These are phyloP conservation scores for Itoplectis maculator DNA, from an alignment of 2,888 invertebrate genomes.

Conservation along the genomic window DNA sequence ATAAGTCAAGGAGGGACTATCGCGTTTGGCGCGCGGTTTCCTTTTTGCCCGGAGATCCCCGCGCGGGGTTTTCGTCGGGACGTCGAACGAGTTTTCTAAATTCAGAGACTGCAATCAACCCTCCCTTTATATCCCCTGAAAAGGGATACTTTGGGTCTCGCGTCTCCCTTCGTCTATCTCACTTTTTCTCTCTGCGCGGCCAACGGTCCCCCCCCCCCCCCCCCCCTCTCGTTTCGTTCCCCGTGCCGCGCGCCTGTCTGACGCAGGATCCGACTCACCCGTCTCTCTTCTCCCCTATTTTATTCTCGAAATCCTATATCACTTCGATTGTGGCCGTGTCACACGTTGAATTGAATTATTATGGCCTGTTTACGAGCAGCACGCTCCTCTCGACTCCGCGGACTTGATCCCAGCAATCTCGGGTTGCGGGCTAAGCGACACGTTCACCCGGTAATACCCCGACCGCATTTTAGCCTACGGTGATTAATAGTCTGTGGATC, in stretches of 20 bases:
- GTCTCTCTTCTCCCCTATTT: constrained; percentile 43
- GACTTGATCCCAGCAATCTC: constrained; percentile 34
- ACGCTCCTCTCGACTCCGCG: constrained; percentile 13
- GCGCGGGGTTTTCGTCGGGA: background rate
- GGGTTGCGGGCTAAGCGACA: background rate
- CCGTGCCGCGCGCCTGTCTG: constrained; percentile 25
- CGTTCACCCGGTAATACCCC: background rate
- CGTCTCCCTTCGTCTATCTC: constrained; percentile 33
- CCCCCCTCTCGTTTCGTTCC: constrained; percentile 20
- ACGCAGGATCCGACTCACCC: constrained; percentile 43
- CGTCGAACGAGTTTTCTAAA: constrained; percentile 54
- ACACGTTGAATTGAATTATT: constrained; percentile 65
- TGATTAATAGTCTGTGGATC: constrained; percentile 10
- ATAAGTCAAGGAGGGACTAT: constrained; percentile 60
- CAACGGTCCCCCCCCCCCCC: constrained; percentile 1
- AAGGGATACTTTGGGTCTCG: constrained; percentile 49
- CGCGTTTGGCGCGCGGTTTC: constrained; percentile 41
- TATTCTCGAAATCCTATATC: constrained; percentile 60
- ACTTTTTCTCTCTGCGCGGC: constrained; percentile 33
- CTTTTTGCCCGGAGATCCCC: constrained; percentile 32
- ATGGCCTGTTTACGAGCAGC: constrained; percentile 61
- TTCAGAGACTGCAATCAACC: constrained; percentile 60
- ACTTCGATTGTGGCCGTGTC: constrained; percentile 61
- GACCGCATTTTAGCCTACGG: constrained; percentile 1
- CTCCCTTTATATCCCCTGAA: constrained; percentile 50